These are phyloP conservation scores for Triplophysa dalaica DNA, from an alignment of 2,113 vertebrate species.

Conservation along the genomic window DNA sequence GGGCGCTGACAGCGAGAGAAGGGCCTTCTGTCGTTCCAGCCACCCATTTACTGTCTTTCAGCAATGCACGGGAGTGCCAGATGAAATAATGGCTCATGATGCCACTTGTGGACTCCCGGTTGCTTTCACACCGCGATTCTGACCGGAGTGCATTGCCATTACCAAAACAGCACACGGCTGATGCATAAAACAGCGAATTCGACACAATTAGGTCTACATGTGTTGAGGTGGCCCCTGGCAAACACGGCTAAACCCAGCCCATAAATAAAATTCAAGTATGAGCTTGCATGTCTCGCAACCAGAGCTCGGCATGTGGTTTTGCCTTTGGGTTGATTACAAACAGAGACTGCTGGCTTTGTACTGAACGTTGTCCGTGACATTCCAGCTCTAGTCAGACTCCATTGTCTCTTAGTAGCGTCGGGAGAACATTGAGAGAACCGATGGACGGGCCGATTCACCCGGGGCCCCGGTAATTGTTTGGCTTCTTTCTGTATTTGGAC, in stretches of 20 bases:
- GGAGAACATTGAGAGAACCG: constrained; percentile 23
- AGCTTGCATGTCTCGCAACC: constrained; percentile 56
- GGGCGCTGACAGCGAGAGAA: constrained; percentile 10
- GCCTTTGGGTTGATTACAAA: constrained; percentile 64
- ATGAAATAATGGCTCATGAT: constrained; percentile 20
- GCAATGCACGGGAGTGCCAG: constrained; percentile 30
- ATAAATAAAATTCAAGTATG: constrained; percentile 60
- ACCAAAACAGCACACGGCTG: constrained; percentile 37
- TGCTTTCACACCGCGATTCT: neutral
- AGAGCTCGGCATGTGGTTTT: constrained; percentile 59
- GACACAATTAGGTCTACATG: constrained; percentile 58
- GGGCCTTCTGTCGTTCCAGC: neutral
- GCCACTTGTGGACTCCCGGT: constrained; percentile 33
- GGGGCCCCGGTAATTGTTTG: constrained; percentile 41
- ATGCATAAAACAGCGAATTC: constrained; percentile 48
- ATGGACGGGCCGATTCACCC: constrained; percentile 21
- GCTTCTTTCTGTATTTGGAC: constrained; percentile 66
- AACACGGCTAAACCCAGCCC: constrained; percentile 41
- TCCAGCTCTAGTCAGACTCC: constrained; percentile 36
- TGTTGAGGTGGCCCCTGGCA: constrained; percentile 53
- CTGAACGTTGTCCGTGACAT: constrained; percentile 55
- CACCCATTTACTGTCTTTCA: constrained; percentile 1
- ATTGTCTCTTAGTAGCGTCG: neutral
- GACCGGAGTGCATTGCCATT: constrained; percentile 41
- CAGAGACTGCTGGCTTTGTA: constrained; percentile 59